Evolutionary conservation across 2,888 invertebrate genomes (phyloP), one percentile per base, ranked within the genome.

Genomic region (Nysson spinosus): DNA sequence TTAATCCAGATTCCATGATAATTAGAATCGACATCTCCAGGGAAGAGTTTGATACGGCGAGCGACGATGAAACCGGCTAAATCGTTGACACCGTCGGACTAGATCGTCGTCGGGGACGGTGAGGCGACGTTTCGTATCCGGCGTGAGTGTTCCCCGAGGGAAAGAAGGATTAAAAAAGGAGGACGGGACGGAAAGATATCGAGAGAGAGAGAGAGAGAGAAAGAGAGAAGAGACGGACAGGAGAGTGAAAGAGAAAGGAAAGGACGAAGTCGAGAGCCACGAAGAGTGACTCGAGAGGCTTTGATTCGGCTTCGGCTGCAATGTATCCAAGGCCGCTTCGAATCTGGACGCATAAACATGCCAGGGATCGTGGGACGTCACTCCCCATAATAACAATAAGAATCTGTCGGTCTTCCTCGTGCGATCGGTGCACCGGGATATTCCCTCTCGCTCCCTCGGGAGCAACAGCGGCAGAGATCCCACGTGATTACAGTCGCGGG

Each of bases 301-400:
- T 79, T 72, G 77, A 77, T 81, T 79, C 76, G 77, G 69, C 65
- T 65, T 60, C 61, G 65, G 51, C 65, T 51, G 76, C 78, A 64
- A 75, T 78, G 80, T 78, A 80, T 79, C 80, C 84, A 85, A 86
- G 86, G 86, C 82, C 84, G 78, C 82, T 72, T 79, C 83, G 85
- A 85, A 85, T 84, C 83, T 83, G 84, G 75, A 81, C 83, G 85
- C 85, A 85, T 86, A 86, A 86, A 86, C 83, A 84, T 85, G 85
- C 85, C 85, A 83, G 71, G n/a, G 71, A 78, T 81, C 83, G 78
- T 73, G 84, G 80, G 80, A 84, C 81, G 83, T 86, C 86, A 86
- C 85, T 86, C 84, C 79, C 81, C 82, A 83, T 86, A 86, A 86
- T 86, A 86, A 86, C 86, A 86, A 87, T 86, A 85, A 86, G 85